Base-by-base conservation (phyloP, 1,140 invertebrate genomes). In the Teleopsis dalmanni region DNA sequence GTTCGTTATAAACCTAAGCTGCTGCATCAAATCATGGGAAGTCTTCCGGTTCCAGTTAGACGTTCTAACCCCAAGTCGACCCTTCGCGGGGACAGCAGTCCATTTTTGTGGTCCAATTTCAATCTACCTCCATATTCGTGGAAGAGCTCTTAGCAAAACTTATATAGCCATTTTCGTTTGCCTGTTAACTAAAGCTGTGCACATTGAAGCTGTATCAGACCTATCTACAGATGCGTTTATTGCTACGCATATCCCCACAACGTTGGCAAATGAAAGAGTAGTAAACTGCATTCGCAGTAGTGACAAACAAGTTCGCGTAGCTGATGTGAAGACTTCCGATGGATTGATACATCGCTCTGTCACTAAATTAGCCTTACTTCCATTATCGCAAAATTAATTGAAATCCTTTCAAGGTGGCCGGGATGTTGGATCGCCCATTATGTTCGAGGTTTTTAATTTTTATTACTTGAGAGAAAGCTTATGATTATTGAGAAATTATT, bases 141-240 rank as follows among this genome's bases (percentile, higher is more conserved):
- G 46, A 13, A 47, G 38, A 29, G 3, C 29, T 22, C 62, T 37
- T 13, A 31, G 3, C 23, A 49, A 42, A 23, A 16, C n/a, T 19
- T 52, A 52, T 36, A 23, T 52, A 13, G 38, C 40, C 22, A 8
- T 69, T 9, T 69, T 65, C 37, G 53, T 57, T 5, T 72, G 65
- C 40, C 47, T 58, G 4, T 36, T 53, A 1, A 57, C 56, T 6
- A 55, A 54, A 46, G 65, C 63, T 13, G 47, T 62, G 4, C 65
- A 71, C 35, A 45, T 71, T 16, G 61, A 71, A 48, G 22, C 60
- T 3, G 60, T 69, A 0, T 40, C 29, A 6, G 51, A 57, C 49
- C 19, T 68, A 19, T 51, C 61, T 4, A 57, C 65, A 4, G 55
- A 58, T 33, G 52, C 52, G 8, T 63, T 68, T 27, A 18, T 71